A percentile compares a stretch with the other conserved stretches of the same genome.
Evolutionary conservation across 2,888 invertebrate species (phyloP).

Genomic region (Cordylochernes scorpioides): DNA sequence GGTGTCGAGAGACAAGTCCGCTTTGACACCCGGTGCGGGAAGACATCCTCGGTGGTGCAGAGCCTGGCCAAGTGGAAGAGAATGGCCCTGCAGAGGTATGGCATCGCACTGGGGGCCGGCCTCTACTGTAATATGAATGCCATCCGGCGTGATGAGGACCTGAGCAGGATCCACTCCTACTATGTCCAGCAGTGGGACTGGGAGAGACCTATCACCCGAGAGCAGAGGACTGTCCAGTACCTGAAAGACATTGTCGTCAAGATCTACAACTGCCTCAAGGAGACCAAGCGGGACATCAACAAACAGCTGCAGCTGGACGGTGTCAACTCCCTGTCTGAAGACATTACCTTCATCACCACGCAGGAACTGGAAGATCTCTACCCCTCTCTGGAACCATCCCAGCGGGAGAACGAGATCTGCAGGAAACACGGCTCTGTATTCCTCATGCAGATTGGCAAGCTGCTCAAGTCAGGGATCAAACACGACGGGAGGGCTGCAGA

Average conservation of each 20-base stretch:
- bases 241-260: conserved; percentile 2
- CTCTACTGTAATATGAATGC: conserved; percentile 4
- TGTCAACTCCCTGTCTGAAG: conserved; percentile 1
- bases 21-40: conserved; percentile 1
- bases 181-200: conserved; percentile 7
- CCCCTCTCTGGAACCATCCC: conserved; percentile 1
- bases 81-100: conserved; percentile 2
- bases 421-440: conserved; percentile 3
- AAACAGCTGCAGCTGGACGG: background rate
- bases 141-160: conserved; percentile 4
- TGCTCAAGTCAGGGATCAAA: conserved; percentile 3
- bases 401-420: conserved; percentile 1
- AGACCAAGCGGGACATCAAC: background rate
- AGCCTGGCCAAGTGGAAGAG: conserved; percentile 6
- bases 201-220: conserved; percentile 4
- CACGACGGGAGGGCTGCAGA: conserved; percentile 4
- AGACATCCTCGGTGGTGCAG: conserved; percentile 2
- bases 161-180: conserved; percentile 3
- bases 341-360: conserved; percentile 1
- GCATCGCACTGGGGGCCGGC: conserved; percentile 1
- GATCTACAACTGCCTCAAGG: conserved; percentile 2
- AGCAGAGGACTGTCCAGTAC: conserved; percentile 1
- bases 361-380: conserved; percentile 3
- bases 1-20: conserved; percentile 3
- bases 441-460: conserved; percentile 3